Evolutionary conservation across 2,888 invertebrate genomes (phyloP), one percentile per base, ranked within the genome.

Genomic region (Ornithoptera priamus): DNA sequence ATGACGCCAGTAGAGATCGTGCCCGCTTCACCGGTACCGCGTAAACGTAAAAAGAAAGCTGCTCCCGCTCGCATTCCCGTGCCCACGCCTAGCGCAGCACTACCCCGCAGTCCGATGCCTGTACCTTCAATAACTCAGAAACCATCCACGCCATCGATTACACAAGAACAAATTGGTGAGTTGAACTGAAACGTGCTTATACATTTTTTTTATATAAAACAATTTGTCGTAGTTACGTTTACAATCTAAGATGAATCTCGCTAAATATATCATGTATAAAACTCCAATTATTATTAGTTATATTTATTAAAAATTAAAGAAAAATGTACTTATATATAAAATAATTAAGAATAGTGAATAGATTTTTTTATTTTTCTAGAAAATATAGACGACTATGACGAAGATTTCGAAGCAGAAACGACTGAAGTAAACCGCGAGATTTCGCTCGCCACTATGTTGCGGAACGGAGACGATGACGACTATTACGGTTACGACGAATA

Each of bases 401-500:
- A 92, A 0, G 92, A 90, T 4, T 80, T 90, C 1, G 93, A 90
- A 7, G 81, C 87, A 0, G 90, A 88, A 0, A 84, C 86, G 0
- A 78, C 80, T 0, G 90, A 91, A 18, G 79, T 80, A 0, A 81
- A 80, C 36, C 85, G 81, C 1, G 93, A 94, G 77, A 80, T 94
- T 58, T 94, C 94, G 0, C 82, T 94, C 0, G 93, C 93, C 18
- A 93, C 93, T 69, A 93, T 94, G 90, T 79, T 94, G 53, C 95
- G 95, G 75, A 93, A 94, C 69, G 94, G 94, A 22, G 94, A 94
- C 24, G 94, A 94, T 0, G 95, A 95, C 42, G 94, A 94, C 12
- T 94, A 95, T 63, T 95, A 95, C 75, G 95, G 93, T 67, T 95
- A 94, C 73, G 95, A 96, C 68, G 96, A 96, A 72, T 96, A 96